phyloP scores from a whole-genome alignment of 2,113 vertebrate species.

The Numenius arquata region DNA sequence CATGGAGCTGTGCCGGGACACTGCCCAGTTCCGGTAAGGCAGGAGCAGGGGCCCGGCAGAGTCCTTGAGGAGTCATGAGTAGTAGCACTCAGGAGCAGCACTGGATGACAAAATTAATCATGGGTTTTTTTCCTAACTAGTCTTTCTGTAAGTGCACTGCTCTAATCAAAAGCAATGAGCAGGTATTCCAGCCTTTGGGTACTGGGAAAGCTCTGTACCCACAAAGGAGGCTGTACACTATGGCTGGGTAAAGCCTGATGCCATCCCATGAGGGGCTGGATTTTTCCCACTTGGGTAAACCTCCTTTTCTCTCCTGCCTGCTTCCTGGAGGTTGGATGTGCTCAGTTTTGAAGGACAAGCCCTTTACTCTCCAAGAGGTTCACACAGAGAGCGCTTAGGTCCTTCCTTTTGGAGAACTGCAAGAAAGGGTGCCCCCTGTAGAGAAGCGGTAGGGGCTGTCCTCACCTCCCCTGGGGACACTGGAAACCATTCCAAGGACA shows the following conservation, averaged over 20 bases:
- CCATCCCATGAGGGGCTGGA: background rate
- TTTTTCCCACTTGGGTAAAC: background rate
- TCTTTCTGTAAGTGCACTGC: background rate
- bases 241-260: background rate
- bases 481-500: background rate
- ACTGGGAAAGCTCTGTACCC: background rate
- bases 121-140: background rate
- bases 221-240: background rate
- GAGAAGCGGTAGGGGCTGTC: background rate
- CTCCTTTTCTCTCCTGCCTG: background rate
- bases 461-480: background rate
- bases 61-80: fast-evolving
- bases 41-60: fast-evolving
- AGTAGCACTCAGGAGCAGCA: background rate
- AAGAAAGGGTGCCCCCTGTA: background rate
- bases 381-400: background rate
- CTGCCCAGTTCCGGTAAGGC: conserved; percentile 80
- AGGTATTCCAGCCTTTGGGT: background rate
- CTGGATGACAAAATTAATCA: background rate
- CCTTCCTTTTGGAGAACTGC: background rate
- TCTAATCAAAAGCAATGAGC: background rate
- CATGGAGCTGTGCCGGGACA: conserved; percentile 88
- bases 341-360: background rate
- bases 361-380: background rate
- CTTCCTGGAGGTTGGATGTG: background rate